Base-by-base conservation (phyloP, 2,113 vertebrate species). In the Oryzias curvinotus region DNA sequence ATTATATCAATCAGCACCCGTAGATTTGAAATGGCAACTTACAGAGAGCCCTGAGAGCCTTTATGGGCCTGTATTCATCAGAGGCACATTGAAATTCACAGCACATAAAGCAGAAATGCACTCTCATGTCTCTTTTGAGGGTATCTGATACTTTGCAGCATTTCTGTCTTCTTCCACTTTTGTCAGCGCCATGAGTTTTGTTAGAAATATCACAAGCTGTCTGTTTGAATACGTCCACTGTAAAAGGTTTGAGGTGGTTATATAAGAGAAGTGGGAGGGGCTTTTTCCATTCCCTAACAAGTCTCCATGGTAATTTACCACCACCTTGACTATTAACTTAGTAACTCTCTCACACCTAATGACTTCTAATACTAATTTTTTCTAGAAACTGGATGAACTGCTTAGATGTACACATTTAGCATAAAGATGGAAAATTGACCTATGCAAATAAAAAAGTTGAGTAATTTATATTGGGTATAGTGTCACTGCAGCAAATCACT, bases 1-100 rank as follows among this genome's bases (percentile, higher is more conserved):
- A 84, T 89, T 80, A 85, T 71, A 82, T 84, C 77, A 87, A 66
- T 88, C 83, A 83, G 78, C 52, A 49, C 45, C 71, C 50, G 10
- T 45, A 70, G 69, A 78, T 80, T 49, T 71, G 17, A 75, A 80
- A 78, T 75, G 62, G 64, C 73, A 71, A 25, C 50, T 63, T 62
- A 56, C 66, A 62, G 51, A 82, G 51, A 82, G 74, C 2, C 3
- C 64, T 72, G 77, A 67, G 73, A 81, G 65, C 68, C 4, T 74
- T 83, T 74, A 68, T 67, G 59, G 54, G 18, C 47, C 28, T n/a
- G 26, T 48, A 68, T 77, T 78, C 52, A 82, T 75, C 56, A 70
- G 65, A 73, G 67, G 57, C 63, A 59, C 54, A 78, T 74, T 67
- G 45, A 78, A 73, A 82, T 85, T 69, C 77, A 77, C 74, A 87